These are phyloP conservation scores for Galbula dea DNA, from an alignment of 2,113 vertebrate genomes.

Conservation along the genomic window DNA sequence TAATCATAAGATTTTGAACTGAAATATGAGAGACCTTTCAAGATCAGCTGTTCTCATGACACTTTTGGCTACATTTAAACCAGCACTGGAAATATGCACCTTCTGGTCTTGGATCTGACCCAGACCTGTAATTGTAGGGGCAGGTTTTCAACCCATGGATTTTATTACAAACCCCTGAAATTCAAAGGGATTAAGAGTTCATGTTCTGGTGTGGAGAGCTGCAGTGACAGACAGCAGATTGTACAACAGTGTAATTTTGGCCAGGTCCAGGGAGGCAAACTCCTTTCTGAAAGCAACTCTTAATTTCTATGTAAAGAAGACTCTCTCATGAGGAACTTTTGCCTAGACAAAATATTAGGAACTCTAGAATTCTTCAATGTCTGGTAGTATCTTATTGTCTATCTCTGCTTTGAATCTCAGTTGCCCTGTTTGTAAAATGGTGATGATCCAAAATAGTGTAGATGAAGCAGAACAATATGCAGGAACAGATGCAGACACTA, in stretches of 20 bases:
- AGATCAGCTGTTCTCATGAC: background rate
- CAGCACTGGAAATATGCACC: background rate
- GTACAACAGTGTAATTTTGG: background rate
- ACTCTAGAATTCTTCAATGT: background rate
- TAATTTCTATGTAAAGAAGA: background rate
- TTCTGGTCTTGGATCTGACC: constrained; percentile 42
- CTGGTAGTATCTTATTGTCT: background rate
- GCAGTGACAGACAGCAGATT: background rate
- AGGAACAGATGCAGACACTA: background rate
- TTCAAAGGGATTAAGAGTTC: constrained; percentile 43
- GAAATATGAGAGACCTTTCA: background rate
- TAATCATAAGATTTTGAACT: background rate
- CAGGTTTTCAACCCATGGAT: constrained; percentile 15
- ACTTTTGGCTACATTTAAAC: constrained; percentile 6
- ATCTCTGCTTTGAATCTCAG: background rate
- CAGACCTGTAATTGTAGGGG: constrained; percentile 36
- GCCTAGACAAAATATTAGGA: background rate
- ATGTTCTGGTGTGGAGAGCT: background rate
- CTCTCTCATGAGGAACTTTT: background rate
- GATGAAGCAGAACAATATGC: background rate
- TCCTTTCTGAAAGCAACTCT: background rate
- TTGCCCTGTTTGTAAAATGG: background rate
- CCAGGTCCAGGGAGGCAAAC: background rate
- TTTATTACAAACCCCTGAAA: constrained; percentile 39
- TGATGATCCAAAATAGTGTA: background rate